These are phyloP conservation scores for Himalopsyche kuldschensis DNA, from an alignment of 2,888 invertebrate species.

Conservation along the genomic window DNA sequence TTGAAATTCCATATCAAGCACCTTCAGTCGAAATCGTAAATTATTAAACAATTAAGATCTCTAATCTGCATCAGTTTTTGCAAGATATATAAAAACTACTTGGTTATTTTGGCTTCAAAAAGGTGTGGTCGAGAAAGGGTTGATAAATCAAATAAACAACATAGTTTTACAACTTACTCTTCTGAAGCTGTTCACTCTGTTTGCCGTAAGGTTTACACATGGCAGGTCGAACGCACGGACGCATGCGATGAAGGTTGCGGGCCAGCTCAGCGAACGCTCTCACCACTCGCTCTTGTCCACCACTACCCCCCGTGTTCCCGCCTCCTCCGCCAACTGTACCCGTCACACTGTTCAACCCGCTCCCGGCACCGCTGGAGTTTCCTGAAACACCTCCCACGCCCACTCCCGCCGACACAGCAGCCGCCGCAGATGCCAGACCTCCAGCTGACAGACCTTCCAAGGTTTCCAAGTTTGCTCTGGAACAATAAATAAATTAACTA, in stretches of 20 bases:
- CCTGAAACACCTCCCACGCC: conserved; percentile 33
- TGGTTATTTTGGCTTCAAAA: too few species aligned
- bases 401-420: conserved; percentile 33
- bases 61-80: too few species aligned
- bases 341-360: conserved; percentile 43
- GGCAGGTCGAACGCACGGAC: conserved; percentile 82
- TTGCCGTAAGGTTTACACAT: conserved; percentile 92
- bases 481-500: not conserved
- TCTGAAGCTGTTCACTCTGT: conserved; percentile 85
- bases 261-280: conserved; percentile 83
- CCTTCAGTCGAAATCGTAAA: too few species aligned
- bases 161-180: conserved; percentile 62
- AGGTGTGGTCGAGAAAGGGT: too few species aligned
- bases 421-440: conserved; percentile 17
- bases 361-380: conserved; percentile 51
- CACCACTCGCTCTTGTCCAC: conserved; percentile 83
- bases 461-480: conserved; percentile 70
- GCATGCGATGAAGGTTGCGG: conserved; percentile 87
- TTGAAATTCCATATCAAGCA: too few species aligned
- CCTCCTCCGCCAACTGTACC: conserved; percentile 33
- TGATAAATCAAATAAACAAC: not conserved
- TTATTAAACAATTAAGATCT: too few species aligned
- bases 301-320: conserved; percentile 55
- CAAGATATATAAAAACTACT: too few species aligned
- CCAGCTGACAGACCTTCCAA: conserved; percentile 62